Conservation (phyloP, 2,888 invertebrate genomes). For the Limnephilus rhombicus region DNA sequence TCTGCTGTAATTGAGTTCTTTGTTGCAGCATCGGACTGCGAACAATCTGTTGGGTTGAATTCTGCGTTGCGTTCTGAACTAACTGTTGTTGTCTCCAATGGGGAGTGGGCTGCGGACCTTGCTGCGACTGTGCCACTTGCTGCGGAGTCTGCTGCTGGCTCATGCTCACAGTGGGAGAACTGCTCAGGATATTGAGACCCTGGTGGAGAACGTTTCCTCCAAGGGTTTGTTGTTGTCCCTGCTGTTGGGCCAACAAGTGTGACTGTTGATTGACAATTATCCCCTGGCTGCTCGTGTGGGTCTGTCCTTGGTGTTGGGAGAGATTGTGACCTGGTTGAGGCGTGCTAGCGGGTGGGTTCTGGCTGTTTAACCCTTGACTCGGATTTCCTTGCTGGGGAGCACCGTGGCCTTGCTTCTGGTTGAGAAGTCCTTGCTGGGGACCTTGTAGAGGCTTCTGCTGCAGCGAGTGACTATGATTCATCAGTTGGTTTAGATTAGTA, state of each 20-base stretch:
- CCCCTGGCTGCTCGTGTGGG: conserved; percentile 61
- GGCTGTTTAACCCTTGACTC: conserved; percentile 68
- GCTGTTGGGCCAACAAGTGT: conserved; percentile 68
- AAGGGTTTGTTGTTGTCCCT: conserved; percentile 63
- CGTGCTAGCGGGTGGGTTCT: conserved; percentile 32
- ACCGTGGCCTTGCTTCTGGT: conserved; percentile 67
- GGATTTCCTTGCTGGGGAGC: conserved; percentile 70
- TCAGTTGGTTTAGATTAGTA: conserved; percentile 54
- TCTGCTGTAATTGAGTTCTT: conserved; percentile 73
- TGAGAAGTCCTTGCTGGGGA: conserved; percentile 62
- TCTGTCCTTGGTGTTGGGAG: conserved; percentile 54
- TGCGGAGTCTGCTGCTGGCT: conserved; percentile 67
- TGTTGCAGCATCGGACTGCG: conserved; percentile 75
- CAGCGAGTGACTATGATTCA: conserved; percentile 55
- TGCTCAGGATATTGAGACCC: conserved; percentile 50
- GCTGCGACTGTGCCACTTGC: conserved; percentile 66
- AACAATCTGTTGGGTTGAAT: conserved; percentile 75
- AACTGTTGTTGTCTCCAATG: conserved; percentile 72
- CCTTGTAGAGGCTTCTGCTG: conserved; percentile 67
- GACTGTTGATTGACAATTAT: conserved; percentile 67
- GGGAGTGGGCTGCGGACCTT: conserved; percentile 65
- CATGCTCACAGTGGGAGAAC: conserved; percentile 61
- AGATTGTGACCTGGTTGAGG: conserved; percentile 43
- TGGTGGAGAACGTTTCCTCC: conserved; percentile 66
- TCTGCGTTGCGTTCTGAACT: conserved; percentile 74